Evolutionary conservation across 2,797 vertebrate genomes (phyloP).

Genomic region (Mallotus villosus): DNA sequence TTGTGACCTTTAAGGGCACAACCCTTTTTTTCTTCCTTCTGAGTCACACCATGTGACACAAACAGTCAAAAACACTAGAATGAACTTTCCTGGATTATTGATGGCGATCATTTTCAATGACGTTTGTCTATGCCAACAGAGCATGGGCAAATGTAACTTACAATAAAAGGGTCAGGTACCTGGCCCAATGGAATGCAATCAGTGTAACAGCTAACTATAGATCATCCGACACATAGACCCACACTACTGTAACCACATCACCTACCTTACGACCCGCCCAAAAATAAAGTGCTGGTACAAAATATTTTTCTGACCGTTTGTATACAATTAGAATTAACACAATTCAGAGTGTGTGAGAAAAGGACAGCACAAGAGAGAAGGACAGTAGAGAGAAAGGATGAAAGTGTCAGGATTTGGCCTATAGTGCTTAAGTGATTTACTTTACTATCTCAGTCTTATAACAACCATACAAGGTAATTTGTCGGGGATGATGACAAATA

Average conservation of each 20-base stretch:
- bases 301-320: slow-evolving; percentile 56
- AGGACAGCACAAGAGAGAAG: slow-evolving; percentile 37
- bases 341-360: slow-evolving; percentile 44
- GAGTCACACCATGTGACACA: slow-evolving; percentile 58
- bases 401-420: slow-evolving; percentile 56
- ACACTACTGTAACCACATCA: slow-evolving; percentile 60
- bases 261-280: slow-evolving; percentile 64
- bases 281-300: slow-evolving; percentile 82
- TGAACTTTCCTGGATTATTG: slow-evolving; percentile 55
- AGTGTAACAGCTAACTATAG: slow-evolving; percentile 54
- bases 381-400: slow-evolving; percentile 44
- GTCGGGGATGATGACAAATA: slow-evolving; percentile 61
- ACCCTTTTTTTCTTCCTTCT: slow-evolving; percentile 46
- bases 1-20: slow-evolving; percentile 55
- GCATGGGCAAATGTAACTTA: slow-evolving; percentile 45
- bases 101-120: slow-evolving; percentile 49
- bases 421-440: slow-evolving; percentile 62
- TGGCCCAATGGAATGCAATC: slow-evolving; percentile 58
- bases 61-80: slow-evolving; percentile 49
- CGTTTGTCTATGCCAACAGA: slow-evolving; percentile 47
- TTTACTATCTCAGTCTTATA: slow-evolving; percentile 55
- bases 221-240: slow-evolving; percentile 56
- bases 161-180: slow-evolving; percentile 53
- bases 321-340: slow-evolving; percentile 57
- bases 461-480: slow-evolving; percentile 68